A percentile compares a stretch with the other conserved stretches of the same genome.
phyloP scores from a whole-genome alignment of 2,888 invertebrate genomes.

The Drosophila quinaria region DNA sequence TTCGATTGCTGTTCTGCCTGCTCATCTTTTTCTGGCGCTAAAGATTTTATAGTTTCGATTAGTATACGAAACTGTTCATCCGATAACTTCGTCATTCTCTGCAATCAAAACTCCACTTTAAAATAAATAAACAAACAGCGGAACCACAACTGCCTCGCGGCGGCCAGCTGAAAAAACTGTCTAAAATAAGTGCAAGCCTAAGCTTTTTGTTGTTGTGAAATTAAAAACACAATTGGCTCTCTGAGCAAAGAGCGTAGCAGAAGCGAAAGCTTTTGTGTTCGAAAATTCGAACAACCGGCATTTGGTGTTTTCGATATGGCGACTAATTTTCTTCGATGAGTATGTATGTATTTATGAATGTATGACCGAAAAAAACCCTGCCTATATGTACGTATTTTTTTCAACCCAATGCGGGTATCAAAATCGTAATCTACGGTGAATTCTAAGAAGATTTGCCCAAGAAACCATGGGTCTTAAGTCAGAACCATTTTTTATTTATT shows the following conservation, averaged over 20 bases:
- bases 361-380: no score
- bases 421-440: no score
- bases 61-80: conserved; percentile 80
- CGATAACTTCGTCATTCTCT: conserved; percentile 75
- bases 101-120: background rate
- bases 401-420: no score
- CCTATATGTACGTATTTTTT: no score
- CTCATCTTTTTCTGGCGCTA: conserved; percentile 56
- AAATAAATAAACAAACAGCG: conserved; percentile 4
- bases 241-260: conserved; percentile 10
- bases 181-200: background rate
- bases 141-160: background rate
- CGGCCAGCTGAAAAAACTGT: conserved; percentile 19
- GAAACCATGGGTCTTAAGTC: no score
- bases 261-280: conserved; percentile 20
- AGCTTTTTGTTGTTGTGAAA: conserved; percentile 50
- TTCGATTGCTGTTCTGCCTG: conserved; percentile 63
- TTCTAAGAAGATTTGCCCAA: no score
- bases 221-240: conserved; percentile 12
- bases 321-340: background rate
- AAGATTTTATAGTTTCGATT: conserved; percentile 73
- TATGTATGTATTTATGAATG: background rate
- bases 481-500: no score
- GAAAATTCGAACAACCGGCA: conserved; percentile 14
- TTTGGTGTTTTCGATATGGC: background rate